These are phyloP conservation scores for Scolopax bukidnonensis DNA, from an alignment of 2,797 vertebrate species.

Conservation along the genomic window DNA sequence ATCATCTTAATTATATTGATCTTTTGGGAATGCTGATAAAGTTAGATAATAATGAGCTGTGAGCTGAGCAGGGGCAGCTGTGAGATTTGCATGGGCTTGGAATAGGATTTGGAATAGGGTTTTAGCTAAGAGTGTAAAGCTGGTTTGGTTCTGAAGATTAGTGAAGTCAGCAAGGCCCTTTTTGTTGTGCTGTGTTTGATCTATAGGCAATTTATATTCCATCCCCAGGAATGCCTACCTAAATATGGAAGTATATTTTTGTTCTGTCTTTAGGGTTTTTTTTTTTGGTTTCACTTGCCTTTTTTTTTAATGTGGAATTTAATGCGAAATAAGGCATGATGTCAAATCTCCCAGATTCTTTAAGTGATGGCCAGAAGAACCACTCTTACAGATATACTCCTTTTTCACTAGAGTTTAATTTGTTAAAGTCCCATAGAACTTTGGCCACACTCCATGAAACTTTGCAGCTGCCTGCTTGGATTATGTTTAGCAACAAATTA, in stretches of 20 bases:
- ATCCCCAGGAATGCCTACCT: neutral
- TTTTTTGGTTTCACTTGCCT: neutral
- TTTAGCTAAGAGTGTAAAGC: neutral
- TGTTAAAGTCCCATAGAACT: neutral
- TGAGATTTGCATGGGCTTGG: neutral
- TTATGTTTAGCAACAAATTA: neutral
- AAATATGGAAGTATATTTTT: neutral
- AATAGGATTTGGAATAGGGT: neutral
- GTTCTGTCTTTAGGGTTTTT: neutral
- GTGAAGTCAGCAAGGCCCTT: neutral
- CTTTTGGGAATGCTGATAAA: conserved; percentile 28
- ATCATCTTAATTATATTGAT: conserved; percentile 41
- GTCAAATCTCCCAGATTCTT: neutral
- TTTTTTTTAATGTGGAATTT: neutral
- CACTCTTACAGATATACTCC: neutral
- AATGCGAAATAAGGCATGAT: neutral
- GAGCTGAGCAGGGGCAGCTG: conserved; percentile 15
- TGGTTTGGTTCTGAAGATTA: neutral
- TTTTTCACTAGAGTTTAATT: neutral
- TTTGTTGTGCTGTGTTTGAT: neutral
- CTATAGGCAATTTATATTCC: neutral
- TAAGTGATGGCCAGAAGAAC: neutral
- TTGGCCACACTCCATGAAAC: neutral
- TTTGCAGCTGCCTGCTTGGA: neutral
- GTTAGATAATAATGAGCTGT: conserved; percentile 26